Conservation (phyloP, 2,797 vertebrate species). For the Echeneis naucrates region DNA sequence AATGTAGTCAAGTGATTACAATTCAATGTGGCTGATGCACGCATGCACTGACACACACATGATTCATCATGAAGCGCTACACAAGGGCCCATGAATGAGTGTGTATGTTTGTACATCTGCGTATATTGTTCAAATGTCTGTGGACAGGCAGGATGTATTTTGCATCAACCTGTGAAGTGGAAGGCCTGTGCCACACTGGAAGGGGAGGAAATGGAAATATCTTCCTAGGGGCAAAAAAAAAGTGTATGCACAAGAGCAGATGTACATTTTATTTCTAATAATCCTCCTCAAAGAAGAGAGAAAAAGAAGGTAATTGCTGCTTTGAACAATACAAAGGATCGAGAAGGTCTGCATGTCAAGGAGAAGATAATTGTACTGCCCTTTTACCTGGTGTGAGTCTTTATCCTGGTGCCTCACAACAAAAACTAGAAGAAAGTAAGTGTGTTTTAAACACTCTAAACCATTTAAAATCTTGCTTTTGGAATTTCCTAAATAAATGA, state of each 20-base stretch:
- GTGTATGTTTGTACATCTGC: conserved; percentile 34
- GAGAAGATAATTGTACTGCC: neutral
- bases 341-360: neutral
- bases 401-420: neutral
- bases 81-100: conserved; percentile 12
- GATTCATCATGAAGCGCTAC: conserved; percentile 47
- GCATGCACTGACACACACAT: conserved; percentile 39
- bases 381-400: neutral
- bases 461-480: neutral
- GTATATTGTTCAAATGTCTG: conserved; percentile 14
- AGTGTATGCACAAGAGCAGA: neutral
- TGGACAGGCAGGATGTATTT: conserved; percentile 25
- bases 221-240: neutral
- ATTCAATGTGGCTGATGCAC: conserved; percentile 51
- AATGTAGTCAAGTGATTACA: conserved; percentile 39
- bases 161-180: conserved; percentile 26
- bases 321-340: neutral
- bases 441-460: neutral
- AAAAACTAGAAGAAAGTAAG: neutral
- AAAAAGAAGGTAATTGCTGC: neutral
- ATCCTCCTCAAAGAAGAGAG: neutral
- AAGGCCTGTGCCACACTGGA: neutral
- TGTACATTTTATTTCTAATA: neutral
- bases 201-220: conserved; percentile 16
- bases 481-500: neutral